A percentile compares a stretch with the other conserved stretches of the same genome.
Evolutionary conservation across 2,888 invertebrate genomes (phyloP).

Genomic region (Altica lythri): DNA sequence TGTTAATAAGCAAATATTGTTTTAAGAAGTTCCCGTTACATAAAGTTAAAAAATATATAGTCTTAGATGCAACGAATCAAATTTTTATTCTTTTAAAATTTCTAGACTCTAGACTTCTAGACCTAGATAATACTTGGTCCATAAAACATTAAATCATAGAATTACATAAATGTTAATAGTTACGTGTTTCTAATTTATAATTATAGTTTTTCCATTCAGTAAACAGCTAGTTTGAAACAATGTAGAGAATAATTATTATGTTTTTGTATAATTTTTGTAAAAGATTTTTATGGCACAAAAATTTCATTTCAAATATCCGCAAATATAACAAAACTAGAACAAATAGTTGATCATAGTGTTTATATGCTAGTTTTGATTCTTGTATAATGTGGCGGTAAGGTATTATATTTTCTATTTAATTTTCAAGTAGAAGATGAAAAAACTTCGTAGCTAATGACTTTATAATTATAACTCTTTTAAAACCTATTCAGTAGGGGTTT

Average conservation of each 20-base stretch:
- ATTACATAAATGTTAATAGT: conserved; percentile 29
- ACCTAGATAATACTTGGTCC: conserved; percentile 26
- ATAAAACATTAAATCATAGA: conserved; percentile 24
- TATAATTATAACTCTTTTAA: no score
- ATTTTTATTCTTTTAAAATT: no score
- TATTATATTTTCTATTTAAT: no score
- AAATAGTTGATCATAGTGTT: not conserved
- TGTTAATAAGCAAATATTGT: conserved; percentile 1
- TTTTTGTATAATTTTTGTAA: conserved; percentile 23
- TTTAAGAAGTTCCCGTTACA: no score
- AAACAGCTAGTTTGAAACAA: conserved; percentile 4
- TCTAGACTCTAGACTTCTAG: no score
- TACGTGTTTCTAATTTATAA: conserved; percentile 27
- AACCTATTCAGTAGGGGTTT: no score
- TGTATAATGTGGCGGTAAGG: no score
- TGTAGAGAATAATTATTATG: conserved; percentile 8
- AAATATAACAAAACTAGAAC: not conserved
- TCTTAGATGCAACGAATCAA: no score
- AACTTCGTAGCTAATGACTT: no score
- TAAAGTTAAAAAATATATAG: no score
- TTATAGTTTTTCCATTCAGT: conserved; percentile 21
- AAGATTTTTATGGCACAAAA: conserved; percentile 24
- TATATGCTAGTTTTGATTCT: no score
- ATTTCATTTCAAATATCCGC: not conserved
- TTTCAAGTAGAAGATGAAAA: no score